Conservation (phyloP, 64 coral and sea anemone species). For the Montipora cactus region DNA sequence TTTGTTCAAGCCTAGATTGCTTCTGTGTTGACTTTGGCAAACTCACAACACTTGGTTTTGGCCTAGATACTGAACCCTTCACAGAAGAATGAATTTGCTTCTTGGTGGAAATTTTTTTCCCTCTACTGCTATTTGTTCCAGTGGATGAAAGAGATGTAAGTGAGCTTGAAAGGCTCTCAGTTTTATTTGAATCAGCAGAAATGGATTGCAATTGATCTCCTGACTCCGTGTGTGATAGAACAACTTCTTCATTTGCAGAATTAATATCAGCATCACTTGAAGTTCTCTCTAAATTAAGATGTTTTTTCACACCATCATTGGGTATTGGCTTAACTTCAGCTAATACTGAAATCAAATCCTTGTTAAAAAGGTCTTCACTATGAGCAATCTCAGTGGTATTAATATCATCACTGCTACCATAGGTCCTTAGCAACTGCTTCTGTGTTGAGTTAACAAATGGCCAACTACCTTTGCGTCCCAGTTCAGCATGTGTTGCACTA, state of each 20-base stretch:
- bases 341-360: slow-evolving; percentile 17
- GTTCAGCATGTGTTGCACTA: background rate
- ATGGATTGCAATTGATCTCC: background rate
- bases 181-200: background rate
- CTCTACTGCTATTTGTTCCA: slow-evolving; percentile 53
- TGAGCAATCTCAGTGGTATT: background rate
- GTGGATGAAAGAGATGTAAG: slow-evolving; percentile 48
- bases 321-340: background rate
- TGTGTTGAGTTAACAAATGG: slow-evolving; percentile 38
- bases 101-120: slow-evolving; percentile 23
- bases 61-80: background rate
- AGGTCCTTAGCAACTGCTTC: background rate
- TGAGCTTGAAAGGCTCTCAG: slow-evolving; percentile 38
- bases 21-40: background rate
- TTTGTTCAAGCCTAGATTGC: slow-evolving; percentile 45
- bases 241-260: background rate
- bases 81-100: slow-evolving; percentile 16
- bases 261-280: background rate
- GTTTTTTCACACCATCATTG: background rate
- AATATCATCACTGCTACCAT: slow-evolving; percentile 24
- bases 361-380: slow-evolving; percentile 54
- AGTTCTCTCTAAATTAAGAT: background rate
- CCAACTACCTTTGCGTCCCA: slow-evolving; percentile 18
- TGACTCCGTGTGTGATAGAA: no score
- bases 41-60: slow-evolving; percentile 9